Evolutionary conservation across 2,113 vertebrate genomes (phyloP), one percentile per base, ranked within the genome.

Genomic region (Peromyscus maniculatus): DNA sequence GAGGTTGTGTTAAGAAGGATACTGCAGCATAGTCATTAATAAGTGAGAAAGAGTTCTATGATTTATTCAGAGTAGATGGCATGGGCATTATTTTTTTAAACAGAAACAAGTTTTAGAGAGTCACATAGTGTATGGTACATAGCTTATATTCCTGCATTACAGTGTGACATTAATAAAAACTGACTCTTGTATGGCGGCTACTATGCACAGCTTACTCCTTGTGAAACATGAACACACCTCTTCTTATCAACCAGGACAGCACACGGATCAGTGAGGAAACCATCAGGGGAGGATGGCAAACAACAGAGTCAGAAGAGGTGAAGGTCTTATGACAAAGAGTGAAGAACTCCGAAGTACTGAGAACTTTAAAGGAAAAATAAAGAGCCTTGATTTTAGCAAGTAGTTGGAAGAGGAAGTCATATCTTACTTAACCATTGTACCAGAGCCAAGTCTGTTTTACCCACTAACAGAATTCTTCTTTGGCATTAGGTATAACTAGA

Each of bases 371-470:
- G 31, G 52, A 0, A 55, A 83, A 92, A 31, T 17, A 59, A 52
- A 62, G 82, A 67, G 0, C 1, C 28, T 83, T 62, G n/a, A 95
- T 22, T 80, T 59, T 83, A 87, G 86, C 43, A 95, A 80, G 62
- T 11, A 80, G 16, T 57, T 93, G 39, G 39, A 82, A 82, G 15
- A 59, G 95, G 83, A 96, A 84, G 46, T 67, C 26, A 87, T 15
- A 82, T 74, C 96, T 90, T 80, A 79, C 33, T 91, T 87, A 91
- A 87, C 22, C 49, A 39, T 79, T 94, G 78, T 77, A 66, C 33
- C 36, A 80, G 52, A 24, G 74, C 19, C 84, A 89, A 11, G 7
- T 3, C 46, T 83, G 2, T 87, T 96, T 84, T 80, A 91, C 24
- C 26, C 31, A 75, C 66, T 82, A 91, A 78, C 16, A 74, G 84